Base-by-base conservation (phyloP, 2,113 vertebrate genomes). In the Oncorhynchus keta region DNA sequence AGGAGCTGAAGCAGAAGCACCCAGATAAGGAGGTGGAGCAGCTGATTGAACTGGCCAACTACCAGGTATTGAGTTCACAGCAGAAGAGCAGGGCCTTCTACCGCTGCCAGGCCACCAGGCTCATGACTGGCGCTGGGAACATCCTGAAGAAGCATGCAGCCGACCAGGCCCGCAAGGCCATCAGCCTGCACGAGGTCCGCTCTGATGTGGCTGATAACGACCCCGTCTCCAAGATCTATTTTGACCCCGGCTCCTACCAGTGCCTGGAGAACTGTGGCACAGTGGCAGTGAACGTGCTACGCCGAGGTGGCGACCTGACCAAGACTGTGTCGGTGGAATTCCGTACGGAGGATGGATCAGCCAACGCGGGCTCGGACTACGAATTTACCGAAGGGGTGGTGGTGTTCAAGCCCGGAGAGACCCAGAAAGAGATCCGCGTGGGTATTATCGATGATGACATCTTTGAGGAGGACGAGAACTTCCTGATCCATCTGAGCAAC, bases 381-480 rank as follows among this genome's bases (percentile, higher is more conserved):
- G 98, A 99, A 84, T 99, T 99, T 90, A 99, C 97, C 0, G 98
- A 99, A 89, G 98, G 97, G 3, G 94, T 95, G 0, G 92, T 99
- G 76, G 83, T 98, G 81, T 99, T 99, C 89, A 99, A 99, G 86
- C 89, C 98, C 0, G 96, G 97, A 0, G 98, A 99, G 91, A 97
- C 92, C 0, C 90, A 95, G 87, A 99, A 99, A 83, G 98, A 99
- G 86, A 95, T 99, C 85, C 93, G 95, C 0, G 96, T 99, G 13
- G 98, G 97, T 28, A 97, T 99, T 90, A 99, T 99, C 0, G 98
- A 99, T 0, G 98, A 99, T 0, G 98, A 99, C 86, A 99, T 99
- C 81, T 99, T 99, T 73, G 98, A 99, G 88, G 98, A 99, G 90
- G 98, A 99, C 9, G 97, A 99, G 84, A 99, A 99, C 91, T 99